These are phyloP conservation scores for Neofelis nebulosa DNA, from an alignment of 2,113 vertebrate species.

Conservation along the genomic window DNA sequence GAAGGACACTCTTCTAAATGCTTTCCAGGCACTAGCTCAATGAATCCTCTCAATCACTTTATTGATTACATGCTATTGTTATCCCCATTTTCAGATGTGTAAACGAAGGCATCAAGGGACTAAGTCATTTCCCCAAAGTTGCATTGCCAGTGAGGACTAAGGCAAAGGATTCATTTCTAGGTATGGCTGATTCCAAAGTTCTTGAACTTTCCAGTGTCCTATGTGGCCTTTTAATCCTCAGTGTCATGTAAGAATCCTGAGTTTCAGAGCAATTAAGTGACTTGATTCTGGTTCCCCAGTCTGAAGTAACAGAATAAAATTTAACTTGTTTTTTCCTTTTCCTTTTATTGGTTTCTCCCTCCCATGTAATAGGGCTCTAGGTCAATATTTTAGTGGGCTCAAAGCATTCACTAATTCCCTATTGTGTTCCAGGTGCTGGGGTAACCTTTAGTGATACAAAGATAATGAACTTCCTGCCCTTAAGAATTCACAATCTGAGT, in stretches of 20 bases:
- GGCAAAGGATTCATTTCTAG: background rate
- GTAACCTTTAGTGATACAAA: background rate
- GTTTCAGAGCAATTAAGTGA: background rate
- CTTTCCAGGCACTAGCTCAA: background rate
- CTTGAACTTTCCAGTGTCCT: background rate
- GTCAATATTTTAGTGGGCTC: background rate
- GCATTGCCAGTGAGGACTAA: slow-evolving; percentile 16
- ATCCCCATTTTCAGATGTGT: background rate
- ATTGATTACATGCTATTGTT: background rate
- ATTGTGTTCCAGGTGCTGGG: background rate
- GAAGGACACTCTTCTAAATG: background rate
- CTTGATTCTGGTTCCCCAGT: background rate
- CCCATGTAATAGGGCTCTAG: background rate
- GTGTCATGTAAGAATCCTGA: background rate
- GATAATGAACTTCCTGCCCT: background rate
- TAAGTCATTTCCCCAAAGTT: background rate
- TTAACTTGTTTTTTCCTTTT: background rate
- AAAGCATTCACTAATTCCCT: background rate
- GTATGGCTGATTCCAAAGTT: background rate
- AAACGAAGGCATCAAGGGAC: slow-evolving; percentile 28
- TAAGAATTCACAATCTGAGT: background rate
- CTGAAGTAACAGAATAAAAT: background rate
- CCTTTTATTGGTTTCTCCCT: background rate
- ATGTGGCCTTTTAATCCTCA: background rate
- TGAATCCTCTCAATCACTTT: background rate